Evolutionary conservation across 2,113 vertebrate species (phyloP), one percentile per base, ranked within the genome.

Genomic region (Calcarius ornatus): DNA sequence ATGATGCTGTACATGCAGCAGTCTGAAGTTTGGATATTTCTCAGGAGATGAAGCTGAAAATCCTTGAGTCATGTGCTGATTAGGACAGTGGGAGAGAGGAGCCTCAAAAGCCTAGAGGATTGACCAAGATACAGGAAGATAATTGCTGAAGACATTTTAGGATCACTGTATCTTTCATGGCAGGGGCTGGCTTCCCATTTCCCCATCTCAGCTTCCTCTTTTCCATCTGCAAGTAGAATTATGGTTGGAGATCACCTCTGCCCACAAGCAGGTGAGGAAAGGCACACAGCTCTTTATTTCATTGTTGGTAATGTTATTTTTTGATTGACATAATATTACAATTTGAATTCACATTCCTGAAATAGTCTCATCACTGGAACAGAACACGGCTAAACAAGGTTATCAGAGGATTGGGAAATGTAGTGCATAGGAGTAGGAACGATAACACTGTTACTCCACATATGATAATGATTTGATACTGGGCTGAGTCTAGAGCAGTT

Each of bases 381-480:
- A 90, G 63, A 72, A 40, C 2, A 0, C 81, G 64, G 42, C 51
- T 83, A 43, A 65, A 38, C 53, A 37, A 54, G 50, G 78, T 73
- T 91, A 66, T 80, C 70, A 54, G 54, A 72, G 51, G 38, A 43
- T 16, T 90, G 59, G 71, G 71, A 83, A 92, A 56, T 57, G 43
- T 28, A 9, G 27, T 33, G n/a, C 48, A 31, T 23, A 47, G 47
- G 27, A 80, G 51, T 28, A 84, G 69, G 76, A 93, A 66, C 0
- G 1, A 81, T 60, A 77, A 59, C 19, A 5, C 35, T 86, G 4
- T 86, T 83, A 45, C 6, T 76, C 18, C 38, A 63, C 90, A 86
- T 94, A 33, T 93, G 86, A 88, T 43, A 86, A 28, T 87, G 72
- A 94, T 96, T 91, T 81, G 40, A 76, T 81, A 79, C 69, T 81